These are phyloP conservation scores for Micronisus gabar DNA, from an alignment of 2,113 vertebrate species.

Conservation along the genomic window DNA sequence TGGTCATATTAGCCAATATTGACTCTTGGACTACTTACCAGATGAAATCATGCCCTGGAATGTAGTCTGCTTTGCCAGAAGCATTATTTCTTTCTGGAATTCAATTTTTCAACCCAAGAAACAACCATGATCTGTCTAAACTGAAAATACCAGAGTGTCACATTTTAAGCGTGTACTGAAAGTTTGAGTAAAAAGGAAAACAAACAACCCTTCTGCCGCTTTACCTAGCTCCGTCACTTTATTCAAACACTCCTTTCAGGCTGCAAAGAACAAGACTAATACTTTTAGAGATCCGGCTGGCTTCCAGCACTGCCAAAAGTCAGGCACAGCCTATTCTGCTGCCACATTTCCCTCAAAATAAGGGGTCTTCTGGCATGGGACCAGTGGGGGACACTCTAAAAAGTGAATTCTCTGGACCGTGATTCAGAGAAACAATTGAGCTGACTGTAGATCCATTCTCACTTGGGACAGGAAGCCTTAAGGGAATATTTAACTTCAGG, in stretches of 20 bases:
- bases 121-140: conserved; percentile 12
- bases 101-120: conserved; percentile 18
- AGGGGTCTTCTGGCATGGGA: not conserved
- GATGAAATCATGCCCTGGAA: conserved; percentile 55
- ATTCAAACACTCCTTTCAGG: not conserved
- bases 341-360: not conserved
- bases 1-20: conserved; percentile 7
- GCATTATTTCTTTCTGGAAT: conserved; percentile 48
- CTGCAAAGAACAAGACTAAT: not conserved
- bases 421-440: not conserved
- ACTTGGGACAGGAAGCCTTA: not conserved
- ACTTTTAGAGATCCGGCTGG: not conserved
- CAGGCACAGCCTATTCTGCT: not conserved
- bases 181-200: not conserved
- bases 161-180: not conserved
- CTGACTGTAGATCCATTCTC: not conserved
- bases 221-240: not conserved
- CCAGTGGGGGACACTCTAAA: not conserved
- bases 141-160: conserved; percentile 30
- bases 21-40: conserved; percentile 22
- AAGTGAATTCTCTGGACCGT: not conserved
- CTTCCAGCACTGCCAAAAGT: not conserved
- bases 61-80: conserved; percentile 36
- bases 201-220: not conserved
- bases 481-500: not conserved